Percentiles rank a stretch among this genome's conserved stretches.
phyloP scores from a whole-genome alignment of 2,113 vertebrate species.

The Clupea harengus region DNA sequence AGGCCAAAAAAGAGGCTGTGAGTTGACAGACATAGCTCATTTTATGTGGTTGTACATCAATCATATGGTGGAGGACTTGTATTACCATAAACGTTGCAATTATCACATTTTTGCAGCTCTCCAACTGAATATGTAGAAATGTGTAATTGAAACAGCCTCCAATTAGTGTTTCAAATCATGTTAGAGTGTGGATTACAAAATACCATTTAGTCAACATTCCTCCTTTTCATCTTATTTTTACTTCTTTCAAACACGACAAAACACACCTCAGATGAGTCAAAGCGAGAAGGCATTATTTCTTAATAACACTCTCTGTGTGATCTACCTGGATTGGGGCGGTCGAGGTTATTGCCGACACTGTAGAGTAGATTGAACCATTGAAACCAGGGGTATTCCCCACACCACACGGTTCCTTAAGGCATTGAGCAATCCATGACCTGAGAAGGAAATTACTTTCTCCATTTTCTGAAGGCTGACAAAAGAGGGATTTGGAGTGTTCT shows the following conservation, averaged over 20 bases:
- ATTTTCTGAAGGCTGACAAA: neutral
- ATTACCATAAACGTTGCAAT: neutral
- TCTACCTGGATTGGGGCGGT: neutral
- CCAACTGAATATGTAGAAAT: neutral
- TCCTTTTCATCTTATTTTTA: neutral
- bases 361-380: neutral
- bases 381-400: neutral
- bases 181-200: neutral
- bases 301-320: neutral
- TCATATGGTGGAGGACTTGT: neutral
- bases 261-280: neutral
- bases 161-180: neutral
- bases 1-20: neutral
- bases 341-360: neutral
- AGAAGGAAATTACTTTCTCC: neutral
- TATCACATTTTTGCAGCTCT: neutral
- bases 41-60: neutral
- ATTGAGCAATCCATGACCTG: neutral
- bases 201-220: neutral
- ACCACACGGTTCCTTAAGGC: neutral
- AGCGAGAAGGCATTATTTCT: neutral
- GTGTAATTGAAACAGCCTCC: neutral
- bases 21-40: neutral
- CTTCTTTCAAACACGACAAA: too few relatives aligned
- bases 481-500: neutral